phyloP scores from a whole-genome alignment of 1,140 invertebrate species.

The Formica exsecta region DNA sequence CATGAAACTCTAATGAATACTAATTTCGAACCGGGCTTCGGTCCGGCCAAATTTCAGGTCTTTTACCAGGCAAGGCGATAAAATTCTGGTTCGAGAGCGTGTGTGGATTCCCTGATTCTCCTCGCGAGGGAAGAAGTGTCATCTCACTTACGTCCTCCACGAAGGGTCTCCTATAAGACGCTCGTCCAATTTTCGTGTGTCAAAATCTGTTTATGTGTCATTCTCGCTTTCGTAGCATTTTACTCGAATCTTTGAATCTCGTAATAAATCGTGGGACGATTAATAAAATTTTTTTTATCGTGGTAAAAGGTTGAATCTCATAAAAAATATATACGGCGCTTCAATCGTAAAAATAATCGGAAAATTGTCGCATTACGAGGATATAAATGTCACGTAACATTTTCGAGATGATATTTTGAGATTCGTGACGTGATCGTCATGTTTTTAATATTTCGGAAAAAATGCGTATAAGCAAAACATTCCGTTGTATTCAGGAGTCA shows the following conservation, averaged over 20 bases:
- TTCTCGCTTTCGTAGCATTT: neutral
- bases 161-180: neutral
- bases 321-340: neutral
- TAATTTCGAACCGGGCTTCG: conserved; percentile 76
- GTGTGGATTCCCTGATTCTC: conserved; percentile 36
- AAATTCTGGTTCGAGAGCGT: conserved; percentile 35
- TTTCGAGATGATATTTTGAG: neutral
- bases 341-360: neutral
- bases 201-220: conserved; percentile 1
- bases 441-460: conserved; percentile 14
- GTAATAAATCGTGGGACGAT: neutral
- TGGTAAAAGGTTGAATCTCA: neutral
- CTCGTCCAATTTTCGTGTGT: conserved; percentile 3
- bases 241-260: neutral
- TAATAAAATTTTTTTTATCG: neutral
- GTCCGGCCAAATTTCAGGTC: conserved; percentile 69
- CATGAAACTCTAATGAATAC: conserved; percentile 83
- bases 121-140: conserved; percentile 31
- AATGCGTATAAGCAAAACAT: neutral
- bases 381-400: neutral
- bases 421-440: neutral
- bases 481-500: neutral
- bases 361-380: neutral
- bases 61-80: conserved; percentile 41
- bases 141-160: conserved; percentile 29